Percentiles rank a stretch among this genome's conserved stretches.
Evolutionary conservation across 2,113 vertebrate genomes (phyloP).

Genomic region (Tylochromis polylepis): DNA sequence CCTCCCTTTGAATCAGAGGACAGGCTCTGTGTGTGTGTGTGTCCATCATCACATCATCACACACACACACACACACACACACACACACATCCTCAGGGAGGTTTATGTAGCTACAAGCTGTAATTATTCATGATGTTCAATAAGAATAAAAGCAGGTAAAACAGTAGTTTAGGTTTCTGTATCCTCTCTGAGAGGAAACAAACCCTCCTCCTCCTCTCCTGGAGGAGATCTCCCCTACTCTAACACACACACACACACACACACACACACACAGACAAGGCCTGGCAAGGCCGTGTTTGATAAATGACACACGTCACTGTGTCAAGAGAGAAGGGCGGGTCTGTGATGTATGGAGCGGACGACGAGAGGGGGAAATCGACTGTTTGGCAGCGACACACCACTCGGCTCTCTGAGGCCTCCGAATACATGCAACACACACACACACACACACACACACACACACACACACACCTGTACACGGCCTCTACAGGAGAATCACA

Average conservation of each 20-base stretch:
- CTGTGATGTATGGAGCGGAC: conserved; percentile 91
- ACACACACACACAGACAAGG: conserved; percentile 45
- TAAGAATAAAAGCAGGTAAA: conserved; percentile 43
- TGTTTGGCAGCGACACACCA: conserved; percentile 85
- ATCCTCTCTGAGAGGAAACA: neutral
- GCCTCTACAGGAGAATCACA: neutral
- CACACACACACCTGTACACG: neutral
- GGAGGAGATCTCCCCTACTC: neutral
- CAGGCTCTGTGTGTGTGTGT: conserved; percentile 54
- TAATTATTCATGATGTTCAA: conserved; percentile 23
- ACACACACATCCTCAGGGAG: conserved; percentile 1
- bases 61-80: conserved; percentile 55
- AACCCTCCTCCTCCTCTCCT: neutral
- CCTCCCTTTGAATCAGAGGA: conserved; percentile 87
- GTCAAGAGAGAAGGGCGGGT: conserved; percentile 96
- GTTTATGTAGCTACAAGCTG: conserved; percentile 39
- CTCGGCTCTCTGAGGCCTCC: conserved; percentile 29
- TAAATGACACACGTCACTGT: conserved; percentile 99
- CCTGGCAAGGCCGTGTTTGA: conserved; percentile 87
- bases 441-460: neutral
- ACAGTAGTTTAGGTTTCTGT: conserved; percentile 13
- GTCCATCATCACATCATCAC: too few relatives aligned
- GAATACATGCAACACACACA: neutral
- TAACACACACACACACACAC: conserved; percentile 51
- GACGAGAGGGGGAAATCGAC: conserved; percentile 98